Percentiles rank a stretch among this genome's conserved stretches.
Conservation (phyloP, 2,113 vertebrate species). For the Melanerpes aurifrons region DNA sequence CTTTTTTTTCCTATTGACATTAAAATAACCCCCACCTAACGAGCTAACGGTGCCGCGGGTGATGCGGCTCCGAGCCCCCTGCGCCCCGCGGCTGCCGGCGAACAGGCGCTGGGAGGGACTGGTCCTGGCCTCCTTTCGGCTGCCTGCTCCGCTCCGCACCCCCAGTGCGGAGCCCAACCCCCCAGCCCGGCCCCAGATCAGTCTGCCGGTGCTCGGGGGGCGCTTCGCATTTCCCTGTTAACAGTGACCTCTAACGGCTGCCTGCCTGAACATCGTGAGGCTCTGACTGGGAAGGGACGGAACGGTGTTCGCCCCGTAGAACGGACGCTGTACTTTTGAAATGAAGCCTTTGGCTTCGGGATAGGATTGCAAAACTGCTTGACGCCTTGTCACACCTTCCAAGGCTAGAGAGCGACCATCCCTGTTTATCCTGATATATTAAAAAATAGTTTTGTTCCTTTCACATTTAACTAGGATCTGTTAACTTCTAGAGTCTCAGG, state of each 20-base stretch:
- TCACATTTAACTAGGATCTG: background rate
- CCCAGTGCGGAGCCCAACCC: background rate
- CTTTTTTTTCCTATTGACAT: background rate
- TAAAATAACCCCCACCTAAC: background rate
- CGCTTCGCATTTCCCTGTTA: constrained; percentile 58
- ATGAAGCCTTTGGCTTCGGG: background rate
- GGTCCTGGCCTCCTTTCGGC: background rate
- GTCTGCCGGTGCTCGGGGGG: background rate
- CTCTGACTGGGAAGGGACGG: rapidly evolving
- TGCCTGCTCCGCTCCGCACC: background rate
- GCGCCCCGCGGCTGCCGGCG: background rate
- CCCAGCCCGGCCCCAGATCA: background rate
- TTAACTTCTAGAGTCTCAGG: background rate
- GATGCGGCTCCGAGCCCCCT: background rate
- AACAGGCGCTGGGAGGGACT: background rate
- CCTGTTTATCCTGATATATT: background rate
- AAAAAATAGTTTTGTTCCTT: background rate
- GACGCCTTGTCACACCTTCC: background rate
- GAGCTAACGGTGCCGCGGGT: rapidly evolving
- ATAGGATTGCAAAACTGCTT: background rate
- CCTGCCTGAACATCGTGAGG: background rate
- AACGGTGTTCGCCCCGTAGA: rapidly evolving
- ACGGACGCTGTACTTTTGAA: rapidly evolving
- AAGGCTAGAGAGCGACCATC: background rate
- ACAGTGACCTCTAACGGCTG: constrained; percentile 82